These are phyloP conservation scores for Metopolophium dirhodum DNA, from an alignment of 1,140 invertebrate genomes.

Conservation along the genomic window DNA sequence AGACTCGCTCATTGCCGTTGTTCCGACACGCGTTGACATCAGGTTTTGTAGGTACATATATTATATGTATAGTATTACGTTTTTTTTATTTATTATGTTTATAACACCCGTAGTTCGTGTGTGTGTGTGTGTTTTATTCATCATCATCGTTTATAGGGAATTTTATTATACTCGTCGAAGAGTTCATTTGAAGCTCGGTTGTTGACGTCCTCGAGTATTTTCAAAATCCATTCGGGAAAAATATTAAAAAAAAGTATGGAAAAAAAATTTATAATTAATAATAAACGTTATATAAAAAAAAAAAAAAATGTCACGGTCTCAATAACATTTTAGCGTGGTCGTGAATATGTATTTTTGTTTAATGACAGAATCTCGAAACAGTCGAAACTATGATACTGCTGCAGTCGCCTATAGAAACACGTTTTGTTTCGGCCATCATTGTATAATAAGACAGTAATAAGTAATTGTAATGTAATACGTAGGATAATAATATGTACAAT, in stretches of 20 bases:
- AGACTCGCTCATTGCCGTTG: constrained; percentile 30
- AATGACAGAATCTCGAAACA: neutral
- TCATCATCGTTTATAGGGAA: neutral
- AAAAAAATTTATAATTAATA: constrained; percentile 28
- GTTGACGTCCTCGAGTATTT: constrained; percentile 44
- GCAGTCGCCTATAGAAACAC: neutral
- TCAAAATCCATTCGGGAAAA: constrained; percentile 9
- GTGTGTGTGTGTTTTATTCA: neutral
- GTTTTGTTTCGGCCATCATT: neutral
- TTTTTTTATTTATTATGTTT: constrained; percentile 11
- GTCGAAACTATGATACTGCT: neutral
- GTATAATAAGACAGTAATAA: neutral
- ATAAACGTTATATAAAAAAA: neutral
- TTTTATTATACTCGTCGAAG: neutral
- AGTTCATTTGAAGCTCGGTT: constrained; percentile 19
- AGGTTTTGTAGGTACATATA: neutral
- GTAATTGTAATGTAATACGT: neutral
- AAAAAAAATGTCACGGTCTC: constrained; percentile 49
- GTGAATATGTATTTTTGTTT: neutral
- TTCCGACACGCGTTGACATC: constrained; percentile 17
- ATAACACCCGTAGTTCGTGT: neutral
- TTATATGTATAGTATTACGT: neutral
- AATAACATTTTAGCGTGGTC: neutral
- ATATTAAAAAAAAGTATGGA: neutral
- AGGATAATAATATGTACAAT: neutral